A percentile compares a stretch with the other conserved stretches of the same genome.
phyloP scores from a whole-genome alignment of 2,797 vertebrate genomes.

The Gymnothorax reevesii region DNA sequence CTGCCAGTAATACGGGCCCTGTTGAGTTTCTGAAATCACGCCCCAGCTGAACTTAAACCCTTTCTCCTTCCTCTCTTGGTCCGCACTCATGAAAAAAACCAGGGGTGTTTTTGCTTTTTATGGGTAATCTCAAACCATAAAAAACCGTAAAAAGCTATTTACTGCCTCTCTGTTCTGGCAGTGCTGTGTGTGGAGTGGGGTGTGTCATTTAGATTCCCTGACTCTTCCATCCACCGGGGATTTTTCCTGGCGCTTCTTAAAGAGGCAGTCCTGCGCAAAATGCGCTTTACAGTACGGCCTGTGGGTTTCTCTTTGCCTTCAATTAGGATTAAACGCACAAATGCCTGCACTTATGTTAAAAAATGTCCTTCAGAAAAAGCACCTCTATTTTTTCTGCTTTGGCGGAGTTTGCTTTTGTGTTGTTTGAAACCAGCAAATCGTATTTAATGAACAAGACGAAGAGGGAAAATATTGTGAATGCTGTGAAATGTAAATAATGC shows the following conservation, averaged over 20 bases:
- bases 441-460: no score
- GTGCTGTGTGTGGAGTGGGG: not conserved
- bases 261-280: not conserved
- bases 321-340: no score
- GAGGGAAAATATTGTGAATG: no score
- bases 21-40: not conserved
- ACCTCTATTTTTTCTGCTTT: no score
- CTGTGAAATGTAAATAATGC: no score
- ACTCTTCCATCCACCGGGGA: not conserved
- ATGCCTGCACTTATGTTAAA: no score
- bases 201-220: not conserved
- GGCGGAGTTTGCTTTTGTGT: no score
- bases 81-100: not conserved
- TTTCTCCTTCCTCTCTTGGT: not conserved
- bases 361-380: no score
- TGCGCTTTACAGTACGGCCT: not conserved
- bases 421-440: no score
- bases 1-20: not conserved
- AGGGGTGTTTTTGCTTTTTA: not conserved
- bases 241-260: not conserved
- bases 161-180: not conserved
- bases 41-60: not conserved
- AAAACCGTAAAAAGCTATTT: not conserved
- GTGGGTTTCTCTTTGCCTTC: not conserved
- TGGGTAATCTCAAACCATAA: constrained; percentile 7